Evolutionary conservation across 2,113 vertebrate species (phyloP), one percentile per base, ranked within the genome.

Genomic region (Xenus cinereus): DNA sequence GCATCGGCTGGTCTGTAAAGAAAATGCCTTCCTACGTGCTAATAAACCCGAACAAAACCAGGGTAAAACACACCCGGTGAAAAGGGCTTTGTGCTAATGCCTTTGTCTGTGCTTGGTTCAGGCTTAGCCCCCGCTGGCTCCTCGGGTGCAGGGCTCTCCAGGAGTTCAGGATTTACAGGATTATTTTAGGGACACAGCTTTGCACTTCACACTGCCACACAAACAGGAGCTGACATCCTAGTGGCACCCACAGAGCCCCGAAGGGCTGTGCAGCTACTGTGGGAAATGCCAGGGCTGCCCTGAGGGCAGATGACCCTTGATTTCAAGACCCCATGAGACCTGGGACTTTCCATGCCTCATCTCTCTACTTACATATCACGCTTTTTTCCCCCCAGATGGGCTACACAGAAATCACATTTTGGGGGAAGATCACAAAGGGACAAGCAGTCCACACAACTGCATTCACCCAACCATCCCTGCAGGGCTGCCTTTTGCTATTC

Each of bases 351-450:
- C 14, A 22, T 10, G 37, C 30, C 37, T 32, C 4, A 3, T 16
- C 22, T 24, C 16, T 41, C 20, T 6, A 21, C 12, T 26, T 22
- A 6, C 11, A 19, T 1, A 22, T 5, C 64, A 32, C 13, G 5
- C 13, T 26, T 6, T 6, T 6, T 16, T 8, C 4, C 12, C 12
- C 18, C 11, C 3, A 7, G 4, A 7, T 0, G 48, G n/a, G 5
- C 22, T 14, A 7, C 16, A 4, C 8, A 46, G 16, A 67, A 59
- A 28, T 9, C 51, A 35, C 33, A 7, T 18, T 15, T 6, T 32
- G 60, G 21, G 17, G 24, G 14, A 28, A 32, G 12, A n/a, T 4
- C 15, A 24, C 0, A 0, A 56, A 62, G 15, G 35, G 19, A 30
- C 41, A 45, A 67, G 27, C 30, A 48, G 10, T 2, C 43, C 35